These are phyloP conservation scores for Tenualosa ilisha DNA, from an alignment of 2,797 vertebrate species.

Conservation along the genomic window DNA sequence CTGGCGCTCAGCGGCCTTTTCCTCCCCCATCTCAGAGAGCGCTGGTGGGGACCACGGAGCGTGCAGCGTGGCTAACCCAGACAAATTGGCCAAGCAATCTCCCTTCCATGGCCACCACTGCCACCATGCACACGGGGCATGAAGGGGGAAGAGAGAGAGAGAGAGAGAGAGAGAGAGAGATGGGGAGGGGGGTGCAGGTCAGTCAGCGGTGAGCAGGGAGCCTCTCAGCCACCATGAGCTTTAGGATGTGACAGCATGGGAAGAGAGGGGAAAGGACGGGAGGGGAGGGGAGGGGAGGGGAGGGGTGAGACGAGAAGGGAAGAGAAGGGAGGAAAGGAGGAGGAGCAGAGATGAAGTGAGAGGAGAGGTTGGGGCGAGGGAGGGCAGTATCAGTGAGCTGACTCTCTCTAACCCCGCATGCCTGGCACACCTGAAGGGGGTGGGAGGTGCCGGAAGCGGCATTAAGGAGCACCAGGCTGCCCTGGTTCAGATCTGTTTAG, in stretches of 20 bases:
- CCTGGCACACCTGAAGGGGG: background rate
- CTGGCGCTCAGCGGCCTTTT: background rate
- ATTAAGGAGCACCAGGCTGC: background rate
- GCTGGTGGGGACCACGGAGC: background rate
- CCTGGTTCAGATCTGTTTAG: background rate
- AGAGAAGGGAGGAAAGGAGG: background rate
- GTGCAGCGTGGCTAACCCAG: background rate
- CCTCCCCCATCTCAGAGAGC: background rate
- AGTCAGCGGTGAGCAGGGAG: background rate
- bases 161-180: background rate
- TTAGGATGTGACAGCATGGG: background rate
- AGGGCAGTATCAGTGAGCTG: background rate
- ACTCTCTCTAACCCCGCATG: background rate
- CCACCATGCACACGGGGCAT: background rate
- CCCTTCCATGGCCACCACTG: background rate
- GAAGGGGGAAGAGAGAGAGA: background rate
- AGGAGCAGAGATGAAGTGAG: background rate
- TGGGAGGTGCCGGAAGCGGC: background rate
- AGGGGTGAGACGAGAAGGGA: background rate
- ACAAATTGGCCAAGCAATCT: background rate
- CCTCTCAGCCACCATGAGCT: background rate
- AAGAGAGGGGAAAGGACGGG: background rate
- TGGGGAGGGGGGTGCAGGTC: background rate
- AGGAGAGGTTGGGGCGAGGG: background rate
- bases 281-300: background rate